These are phyloP conservation scores for Poeciliopsis turrubarensis DNA, from an alignment of 2,113 vertebrate species.

Conservation along the genomic window DNA sequence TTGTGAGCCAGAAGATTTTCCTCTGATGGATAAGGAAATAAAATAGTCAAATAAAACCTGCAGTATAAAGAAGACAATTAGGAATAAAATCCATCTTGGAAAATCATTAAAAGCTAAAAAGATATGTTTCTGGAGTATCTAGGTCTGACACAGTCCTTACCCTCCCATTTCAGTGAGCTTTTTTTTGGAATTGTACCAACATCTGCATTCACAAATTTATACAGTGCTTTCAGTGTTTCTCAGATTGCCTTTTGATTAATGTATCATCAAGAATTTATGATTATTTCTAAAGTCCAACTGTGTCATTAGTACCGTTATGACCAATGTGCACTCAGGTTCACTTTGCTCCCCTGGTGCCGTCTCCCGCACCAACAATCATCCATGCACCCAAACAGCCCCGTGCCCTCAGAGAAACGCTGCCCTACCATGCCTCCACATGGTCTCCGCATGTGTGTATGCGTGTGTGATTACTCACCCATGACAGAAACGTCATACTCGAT, in stretches of 20 bases:
- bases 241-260: constrained; percentile 3
- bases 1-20: too few relatives aligned
- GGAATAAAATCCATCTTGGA: too few relatives aligned
- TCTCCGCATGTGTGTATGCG: constrained; percentile 10
- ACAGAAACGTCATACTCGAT: constrained; percentile 95
- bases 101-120: too few relatives aligned
- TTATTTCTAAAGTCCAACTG: background rate
- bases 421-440: constrained; percentile 48
- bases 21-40: too few relatives aligned
- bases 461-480: constrained; percentile 86
- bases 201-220: background rate
- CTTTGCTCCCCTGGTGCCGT: constrained; percentile 51
- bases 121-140: too few relatives aligned
- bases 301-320: background rate
- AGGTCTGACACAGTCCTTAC: too few relatives aligned
- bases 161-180: too few relatives aligned
- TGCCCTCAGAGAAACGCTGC: constrained; percentile 66
- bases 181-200: background rate
- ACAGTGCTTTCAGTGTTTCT: background rate
- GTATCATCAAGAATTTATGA: background rate
- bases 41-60: too few relatives aligned
- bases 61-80: too few relatives aligned
- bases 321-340: constrained; percentile 23
- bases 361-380: constrained; percentile 36
- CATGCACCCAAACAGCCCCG: constrained; percentile 45